Evolutionary conservation across 2,888 invertebrate genomes (phyloP).

Genomic region (Polietes domitor): DNA sequence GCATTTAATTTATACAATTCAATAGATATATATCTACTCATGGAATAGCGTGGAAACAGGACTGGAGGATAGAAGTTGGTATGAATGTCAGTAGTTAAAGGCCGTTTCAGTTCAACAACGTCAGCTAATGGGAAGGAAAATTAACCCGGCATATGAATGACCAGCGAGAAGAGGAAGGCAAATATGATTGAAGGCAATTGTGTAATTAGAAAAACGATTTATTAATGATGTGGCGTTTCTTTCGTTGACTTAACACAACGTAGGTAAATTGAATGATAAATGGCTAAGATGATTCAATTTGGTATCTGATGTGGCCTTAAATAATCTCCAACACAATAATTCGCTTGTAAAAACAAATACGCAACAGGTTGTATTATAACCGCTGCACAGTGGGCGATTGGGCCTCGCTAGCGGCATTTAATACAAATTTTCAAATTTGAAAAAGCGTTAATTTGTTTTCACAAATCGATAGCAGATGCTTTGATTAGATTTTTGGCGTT

Average conservation of each 20-base stretch:
- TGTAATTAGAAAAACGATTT: slow-evolving; percentile 44
- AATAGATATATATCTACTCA: slow-evolving; percentile 5
- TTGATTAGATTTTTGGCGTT: too few relatives aligned
- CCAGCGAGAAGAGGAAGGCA: slow-evolving; percentile 2
- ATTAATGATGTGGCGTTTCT: slow-evolving; percentile 32
- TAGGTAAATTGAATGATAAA: slow-evolving; percentile 35
- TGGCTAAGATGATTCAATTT: not conserved
- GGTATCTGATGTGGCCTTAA: not conserved
- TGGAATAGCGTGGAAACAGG: not conserved
- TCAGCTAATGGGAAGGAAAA: not conserved
- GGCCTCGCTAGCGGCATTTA: too few relatives aligned
- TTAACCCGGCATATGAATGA: not conserved
- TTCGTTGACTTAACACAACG: slow-evolving; percentile 9
- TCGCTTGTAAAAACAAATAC: not conserved
- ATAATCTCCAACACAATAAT: not conserved
- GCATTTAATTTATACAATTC: slow-evolving; percentile 58
- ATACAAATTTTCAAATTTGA: too few relatives aligned
- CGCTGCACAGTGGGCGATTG: too few relatives aligned
- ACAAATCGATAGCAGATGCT: too few relatives aligned
- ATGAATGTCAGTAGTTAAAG: not conserved
- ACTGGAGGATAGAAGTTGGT: not conserved
- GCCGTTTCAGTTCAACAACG: not conserved
- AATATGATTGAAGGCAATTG: slow-evolving; percentile 46
- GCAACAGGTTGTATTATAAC: slow-evolving; percentile 12
- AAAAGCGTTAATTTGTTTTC: too few relatives aligned